phyloP scores from a whole-genome alignment of 1,140 invertebrate genomes.

The Drosophila jambulina region DNA sequence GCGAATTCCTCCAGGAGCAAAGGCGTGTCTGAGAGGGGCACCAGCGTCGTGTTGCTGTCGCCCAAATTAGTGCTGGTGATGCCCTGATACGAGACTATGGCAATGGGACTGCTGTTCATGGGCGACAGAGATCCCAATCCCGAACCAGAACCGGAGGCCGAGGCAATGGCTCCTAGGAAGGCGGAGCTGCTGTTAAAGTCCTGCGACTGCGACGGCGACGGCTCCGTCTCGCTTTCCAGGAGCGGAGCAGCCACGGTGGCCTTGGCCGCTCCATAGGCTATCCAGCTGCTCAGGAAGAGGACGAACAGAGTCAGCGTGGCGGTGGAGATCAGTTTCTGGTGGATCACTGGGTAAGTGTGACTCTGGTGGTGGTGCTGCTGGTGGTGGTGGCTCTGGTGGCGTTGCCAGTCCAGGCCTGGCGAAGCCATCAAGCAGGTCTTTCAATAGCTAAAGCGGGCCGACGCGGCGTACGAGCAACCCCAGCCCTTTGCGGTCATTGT shows the following conservation, averaged over 20 bases:
- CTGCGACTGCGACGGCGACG: conserved; percentile 1
- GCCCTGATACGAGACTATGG: conserved; percentile 53
- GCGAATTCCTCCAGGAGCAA: conserved; percentile 58
- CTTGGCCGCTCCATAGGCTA: conserved; percentile 61
- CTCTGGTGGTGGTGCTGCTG: conserved; percentile 29
- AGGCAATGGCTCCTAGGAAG: conserved; percentile 68
- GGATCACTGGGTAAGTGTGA: conserved; percentile 23
- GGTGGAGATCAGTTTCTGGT: conserved; percentile 73
- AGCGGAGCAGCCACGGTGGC: conserved; percentile 28
- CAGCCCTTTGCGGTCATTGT: conserved; percentile 39
- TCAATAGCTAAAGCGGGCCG: conserved; percentile 14
- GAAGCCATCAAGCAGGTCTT: conserved; percentile 60
- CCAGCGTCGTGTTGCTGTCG: conserved; percentile 57
- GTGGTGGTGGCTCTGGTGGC: conserved; percentile 52
- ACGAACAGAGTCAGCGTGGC: conserved; percentile 69
- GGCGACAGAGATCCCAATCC: conserved; percentile 7
- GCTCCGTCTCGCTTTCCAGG: conserved; percentile 40
- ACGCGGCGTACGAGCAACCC: conserved; percentile 50
- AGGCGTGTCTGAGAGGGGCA: conserved; percentile 58
- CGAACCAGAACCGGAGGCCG: conserved; percentile 39
- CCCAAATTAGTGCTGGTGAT: conserved; percentile 55
- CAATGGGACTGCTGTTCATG: conserved; percentile 67
- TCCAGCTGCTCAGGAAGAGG: conserved; percentile 69
- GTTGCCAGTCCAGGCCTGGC: conserved; percentile 57
- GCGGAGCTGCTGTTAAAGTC: conserved; percentile 74